Evolutionary conservation across 1,140 invertebrate species (phyloP), one percentile per base, ranked within the genome.

Genomic region (Halyomorpha halys): DNA sequence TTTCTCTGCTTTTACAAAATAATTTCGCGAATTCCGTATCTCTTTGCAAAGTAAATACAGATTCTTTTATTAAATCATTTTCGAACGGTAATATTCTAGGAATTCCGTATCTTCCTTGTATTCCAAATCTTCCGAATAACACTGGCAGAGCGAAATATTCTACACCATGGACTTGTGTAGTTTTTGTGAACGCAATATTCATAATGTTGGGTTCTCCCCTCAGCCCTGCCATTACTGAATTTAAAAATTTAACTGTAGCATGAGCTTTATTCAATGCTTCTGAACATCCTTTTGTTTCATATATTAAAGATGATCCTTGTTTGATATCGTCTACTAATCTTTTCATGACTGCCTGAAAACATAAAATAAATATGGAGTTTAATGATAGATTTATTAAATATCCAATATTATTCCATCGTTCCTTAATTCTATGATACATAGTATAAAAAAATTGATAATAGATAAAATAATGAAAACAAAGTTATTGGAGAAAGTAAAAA

Each of bases 61-160:
- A 61, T 19, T 44, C 27, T 16, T 44, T 25, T 27, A 66, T 30
- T 51, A 66, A 44, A 14, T 56, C 44, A 14, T 59, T 39, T 47
- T 66, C 65, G 23, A 30, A 61, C 2, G 47, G n/a, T 44, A 53
- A 34, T 11, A 61, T 18, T 18, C 45, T 61, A 2, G 65, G 65
- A 5, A 66, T 14, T 4, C 65, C 65, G 27, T 62, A 66, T 53
- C 51, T 63, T 18, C 59, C 13, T 15, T 59, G 39, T 39, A 66
- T 63, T 16, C 65, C 65, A n/a, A 59, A 25, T 23, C 21, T 53
- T 2, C 65, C 65, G 4, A 66, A 51, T 27, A 51, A 45, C 2
- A 66, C 62, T 16, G 65, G 65, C 6, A 66, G 44, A 9, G 65
- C 34, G 53, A 66, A 66, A 39, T 63, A 66, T 4, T 66, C 65